phyloP scores from a whole-genome alignment of 2,113 vertebrate species.

The Anoplopoma fimbria region DNA sequence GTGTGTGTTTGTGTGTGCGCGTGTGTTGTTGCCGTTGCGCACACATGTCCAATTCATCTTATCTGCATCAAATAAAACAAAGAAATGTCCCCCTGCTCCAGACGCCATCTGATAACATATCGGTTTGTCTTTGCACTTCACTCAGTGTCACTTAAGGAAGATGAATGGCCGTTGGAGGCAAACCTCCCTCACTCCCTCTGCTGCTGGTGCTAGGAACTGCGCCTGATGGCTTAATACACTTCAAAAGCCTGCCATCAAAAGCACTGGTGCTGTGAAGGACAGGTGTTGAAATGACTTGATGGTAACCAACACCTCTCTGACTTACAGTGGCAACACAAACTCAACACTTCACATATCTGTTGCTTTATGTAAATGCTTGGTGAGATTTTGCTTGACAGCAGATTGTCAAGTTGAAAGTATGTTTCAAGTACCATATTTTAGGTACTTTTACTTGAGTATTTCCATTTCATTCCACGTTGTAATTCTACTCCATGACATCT shows the following conservation, averaged over 20 bases:
- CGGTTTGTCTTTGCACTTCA: conserved; percentile 13
- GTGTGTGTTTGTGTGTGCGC: conserved; percentile 5
- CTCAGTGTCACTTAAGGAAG: neutral
- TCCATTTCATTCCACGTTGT: neutral
- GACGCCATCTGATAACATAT: neutral
- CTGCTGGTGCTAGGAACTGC: conserved; percentile 56
- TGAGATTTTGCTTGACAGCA: neutral
- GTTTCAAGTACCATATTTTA: no score
- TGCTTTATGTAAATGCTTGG: neutral
- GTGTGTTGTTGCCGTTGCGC: neutral
- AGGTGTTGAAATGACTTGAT: neutral
- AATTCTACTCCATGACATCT: neutral
- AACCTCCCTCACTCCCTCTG: conserved; percentile 65
- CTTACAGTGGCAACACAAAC: neutral
- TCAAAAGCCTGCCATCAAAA: neutral
- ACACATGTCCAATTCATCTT: neutral
- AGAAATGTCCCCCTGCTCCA: conserved; percentile 4
- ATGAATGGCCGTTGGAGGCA: conserved; percentile 21
- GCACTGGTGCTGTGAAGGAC: neutral
- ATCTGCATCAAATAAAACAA: conserved; percentile 4
- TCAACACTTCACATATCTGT: neutral
- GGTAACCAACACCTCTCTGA: neutral
- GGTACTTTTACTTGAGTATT: no score
- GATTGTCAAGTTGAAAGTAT: neutral
- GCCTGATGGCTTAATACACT: neutral